Percentiles rank a stretch among this genome's conserved stretches.
Conservation (phyloP, 2,888 invertebrate species). For the Cantharis lateralis region DNA sequence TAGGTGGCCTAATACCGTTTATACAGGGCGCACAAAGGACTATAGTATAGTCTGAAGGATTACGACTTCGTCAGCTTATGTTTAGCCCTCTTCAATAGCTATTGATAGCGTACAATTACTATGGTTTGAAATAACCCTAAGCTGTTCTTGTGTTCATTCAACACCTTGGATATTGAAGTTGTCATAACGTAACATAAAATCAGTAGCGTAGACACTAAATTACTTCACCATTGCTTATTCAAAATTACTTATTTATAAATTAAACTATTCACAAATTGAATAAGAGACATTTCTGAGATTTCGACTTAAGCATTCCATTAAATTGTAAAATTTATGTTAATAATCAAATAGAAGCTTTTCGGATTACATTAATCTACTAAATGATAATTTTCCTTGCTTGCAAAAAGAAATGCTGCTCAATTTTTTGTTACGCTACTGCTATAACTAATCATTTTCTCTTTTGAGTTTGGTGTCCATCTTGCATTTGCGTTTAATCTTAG, state of each 20-base stretch:
- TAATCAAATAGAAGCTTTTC: not conserved
- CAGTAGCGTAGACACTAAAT: constrained; percentile 19
- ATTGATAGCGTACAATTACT: constrained; percentile 53
- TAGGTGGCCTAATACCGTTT: constrained; percentile 39
- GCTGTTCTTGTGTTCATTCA: constrained; percentile 46
- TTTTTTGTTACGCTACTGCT: constrained; percentile 16
- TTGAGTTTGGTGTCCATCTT: constrained; percentile 23
- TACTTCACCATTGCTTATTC: constrained; percentile 1
- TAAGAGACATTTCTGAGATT: not conserved
- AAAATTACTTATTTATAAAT: constrained; percentile 5
- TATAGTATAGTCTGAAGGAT: constrained; percentile 34
- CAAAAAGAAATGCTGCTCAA: not conserved
- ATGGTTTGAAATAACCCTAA: constrained; percentile 54
- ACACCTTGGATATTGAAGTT: constrained; percentile 41
- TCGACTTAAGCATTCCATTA: not conserved
- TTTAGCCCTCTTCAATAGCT: constrained; percentile 38
- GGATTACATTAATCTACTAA: not conserved
- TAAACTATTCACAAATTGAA: not conserved
- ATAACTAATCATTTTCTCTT: constrained; percentile 12
- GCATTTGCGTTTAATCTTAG: constrained; percentile 31
- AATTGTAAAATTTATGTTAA: not conserved
- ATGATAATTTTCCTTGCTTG: not conserved
- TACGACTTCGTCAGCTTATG: constrained; percentile 33
- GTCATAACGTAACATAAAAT: constrained; percentile 23
- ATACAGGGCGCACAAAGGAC: constrained; percentile 36